phyloP scores from a whole-genome alignment of 2,113 vertebrate species.

The Chiloscyllium plagiosum region DNA sequence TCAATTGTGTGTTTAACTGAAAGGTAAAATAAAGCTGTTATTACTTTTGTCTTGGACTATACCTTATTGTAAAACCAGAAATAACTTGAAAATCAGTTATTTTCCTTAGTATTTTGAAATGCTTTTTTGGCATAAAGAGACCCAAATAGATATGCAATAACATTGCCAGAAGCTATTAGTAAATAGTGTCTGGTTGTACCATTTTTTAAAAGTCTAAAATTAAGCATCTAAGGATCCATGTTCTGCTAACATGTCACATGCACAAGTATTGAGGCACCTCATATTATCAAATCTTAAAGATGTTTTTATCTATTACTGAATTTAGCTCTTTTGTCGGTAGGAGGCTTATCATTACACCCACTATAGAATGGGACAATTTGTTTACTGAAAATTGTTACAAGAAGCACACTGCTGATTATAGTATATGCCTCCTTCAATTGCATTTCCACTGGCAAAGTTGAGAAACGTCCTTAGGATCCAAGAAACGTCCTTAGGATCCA shows the following conservation, averaged over 20 bases:
- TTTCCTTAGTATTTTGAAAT: not conserved
- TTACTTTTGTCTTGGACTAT: not conserved
- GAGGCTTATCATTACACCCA: not conserved
- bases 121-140: not conserved
- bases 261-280: not conserved
- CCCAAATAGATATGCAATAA: not conserved
- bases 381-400: not conserved
- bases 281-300: not conserved
- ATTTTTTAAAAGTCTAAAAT: not conserved
- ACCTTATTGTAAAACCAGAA: not conserved
- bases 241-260: not conserved
- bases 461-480: not conserved
- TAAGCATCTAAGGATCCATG: not conserved
- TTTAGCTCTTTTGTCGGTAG: not conserved
- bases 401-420: not conserved
- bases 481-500: not conserved
- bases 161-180: not conserved
- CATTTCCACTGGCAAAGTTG: not conserved
- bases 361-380: not conserved
- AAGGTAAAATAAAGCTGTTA: not conserved
- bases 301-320: not conserved
- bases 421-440: not conserved
- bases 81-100: not conserved
- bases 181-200: not conserved
- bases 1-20: not conserved